A percentile compares a stretch with the other conserved stretches of the same genome.
Evolutionary conservation across 2,797 vertebrate species (phyloP).

Genomic region (Notolabrus celidotus): DNA sequence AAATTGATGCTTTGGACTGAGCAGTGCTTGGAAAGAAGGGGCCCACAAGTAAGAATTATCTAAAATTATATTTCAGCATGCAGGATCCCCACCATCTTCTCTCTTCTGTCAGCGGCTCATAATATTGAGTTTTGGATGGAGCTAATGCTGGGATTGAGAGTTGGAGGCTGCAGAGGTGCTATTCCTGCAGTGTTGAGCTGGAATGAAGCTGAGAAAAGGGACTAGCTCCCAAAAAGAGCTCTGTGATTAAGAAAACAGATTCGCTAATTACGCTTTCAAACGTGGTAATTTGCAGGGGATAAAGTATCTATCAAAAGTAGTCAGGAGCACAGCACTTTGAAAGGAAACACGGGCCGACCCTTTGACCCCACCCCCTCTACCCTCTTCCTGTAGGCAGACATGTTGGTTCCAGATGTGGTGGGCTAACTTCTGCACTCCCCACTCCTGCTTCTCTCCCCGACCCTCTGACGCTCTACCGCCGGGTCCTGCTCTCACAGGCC

Average conservation of each 20-base stretch:
- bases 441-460: constrained; percentile 25
- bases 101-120: constrained; percentile 78
- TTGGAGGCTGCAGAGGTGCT: constrained; percentile 34
- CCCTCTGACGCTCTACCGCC: constrained; percentile 53
- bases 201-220: constrained; percentile 52
- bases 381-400: constrained; percentile 92
- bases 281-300: constrained; percentile 94
- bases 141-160: constrained; percentile 31
- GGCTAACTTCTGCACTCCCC: constrained; percentile 51
- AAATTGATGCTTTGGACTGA: constrained; percentile 57
- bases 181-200: constrained; percentile 58
- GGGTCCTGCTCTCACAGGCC: constrained; percentile 67
- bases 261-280: constrained; percentile 96
- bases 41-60: constrained; percentile 45
- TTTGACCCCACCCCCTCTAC: constrained; percentile 89
- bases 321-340: constrained; percentile 90
- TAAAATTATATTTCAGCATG: constrained; percentile 55
- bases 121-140: constrained; percentile 70
- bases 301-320: constrained; percentile 97
- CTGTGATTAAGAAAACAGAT: constrained; percentile 96
- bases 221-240: constrained; percentile 80
- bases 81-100: constrained; percentile 55
- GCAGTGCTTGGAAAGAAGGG: constrained; percentile 33
- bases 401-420: constrained; percentile 96
- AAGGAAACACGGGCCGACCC: constrained; percentile 93